Conservation (phyloP, 1,140 invertebrate genomes). For the Lineus longissimus region DNA sequence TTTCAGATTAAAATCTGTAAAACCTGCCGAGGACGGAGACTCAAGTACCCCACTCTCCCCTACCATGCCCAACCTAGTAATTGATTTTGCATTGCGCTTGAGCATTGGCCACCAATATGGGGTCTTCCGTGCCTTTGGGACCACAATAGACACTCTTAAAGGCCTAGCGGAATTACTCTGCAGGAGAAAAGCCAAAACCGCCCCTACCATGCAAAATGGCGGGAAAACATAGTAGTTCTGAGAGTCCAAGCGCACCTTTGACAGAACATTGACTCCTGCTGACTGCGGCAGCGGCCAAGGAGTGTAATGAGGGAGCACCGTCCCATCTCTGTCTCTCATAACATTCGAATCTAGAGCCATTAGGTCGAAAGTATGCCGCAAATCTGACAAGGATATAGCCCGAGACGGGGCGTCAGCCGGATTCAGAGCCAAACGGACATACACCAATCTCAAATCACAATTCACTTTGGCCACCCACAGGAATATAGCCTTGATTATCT, state of each 20-base stretch:
- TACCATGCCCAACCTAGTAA: no score
- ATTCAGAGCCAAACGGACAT: not conserved
- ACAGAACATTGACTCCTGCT: not conserved
- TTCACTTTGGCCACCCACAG: not conserved
- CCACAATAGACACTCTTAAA: no score
- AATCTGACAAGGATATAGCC: not conserved
- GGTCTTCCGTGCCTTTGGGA: no score
- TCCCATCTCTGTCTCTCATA: not conserved
- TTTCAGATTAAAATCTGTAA: no score
- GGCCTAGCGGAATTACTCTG: no score
- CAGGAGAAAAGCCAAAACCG: no score
- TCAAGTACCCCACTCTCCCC: no score
- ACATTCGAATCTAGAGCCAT: not conserved
- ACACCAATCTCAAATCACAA: not conserved
- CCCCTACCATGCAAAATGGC: not conserved
- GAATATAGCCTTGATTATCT: not conserved
- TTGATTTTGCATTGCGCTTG: no score
- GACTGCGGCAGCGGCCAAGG: not conserved
- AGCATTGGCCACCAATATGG: no score
- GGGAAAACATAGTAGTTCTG: not conserved
- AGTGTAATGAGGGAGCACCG: not conserved
- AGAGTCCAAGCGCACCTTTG: not conserved
- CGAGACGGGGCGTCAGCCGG: not conserved
- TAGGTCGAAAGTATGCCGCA: slow-evolving; percentile 1
- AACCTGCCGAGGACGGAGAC: no score